A percentile compares a stretch with the other conserved stretches of the same genome.
These are phyloP conservation scores for Ommatoiulus sabulosus DNA, from an alignment of 2,888 invertebrate genomes.

Conservation along the genomic window DNA sequence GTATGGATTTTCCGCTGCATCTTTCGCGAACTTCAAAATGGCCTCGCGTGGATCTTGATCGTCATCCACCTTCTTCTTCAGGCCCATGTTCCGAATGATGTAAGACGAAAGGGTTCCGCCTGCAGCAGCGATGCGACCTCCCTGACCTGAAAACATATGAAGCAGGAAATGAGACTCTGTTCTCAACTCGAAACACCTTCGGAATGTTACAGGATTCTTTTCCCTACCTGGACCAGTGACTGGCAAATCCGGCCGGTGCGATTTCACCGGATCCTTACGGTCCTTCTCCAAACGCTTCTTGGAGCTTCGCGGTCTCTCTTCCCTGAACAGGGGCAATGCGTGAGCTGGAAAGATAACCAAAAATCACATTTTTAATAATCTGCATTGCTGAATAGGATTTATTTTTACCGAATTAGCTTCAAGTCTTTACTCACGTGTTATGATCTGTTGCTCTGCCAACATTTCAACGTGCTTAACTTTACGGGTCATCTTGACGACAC, in stretches of 20 bases:
- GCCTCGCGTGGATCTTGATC: conserved; percentile 94
- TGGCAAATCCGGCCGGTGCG: conserved; percentile 72
- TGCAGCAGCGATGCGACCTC: conserved; percentile 93
- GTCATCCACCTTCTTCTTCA: conserved; percentile 91
- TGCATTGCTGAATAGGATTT: neutral
- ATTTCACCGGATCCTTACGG: conserved; percentile 74
- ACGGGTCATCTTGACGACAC: conserved; percentile 83
- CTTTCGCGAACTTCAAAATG: conserved; percentile 92
- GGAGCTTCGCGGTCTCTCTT: conserved; percentile 88
- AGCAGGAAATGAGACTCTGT: neutral
- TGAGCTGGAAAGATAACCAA: conserved; percentile 72
- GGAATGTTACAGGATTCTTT: neutral
- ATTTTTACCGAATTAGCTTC: neutral
- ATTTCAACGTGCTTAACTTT: conserved; percentile 87
- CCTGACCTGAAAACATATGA: conserved; percentile 69
- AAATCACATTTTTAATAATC: neutral
- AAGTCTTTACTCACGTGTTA: conserved; percentile 77
- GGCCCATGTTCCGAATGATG: conserved; percentile 93
- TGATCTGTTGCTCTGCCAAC: conserved; percentile 90
- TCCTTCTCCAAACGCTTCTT: conserved; percentile 93
- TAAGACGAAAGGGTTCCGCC: conserved; percentile 97
- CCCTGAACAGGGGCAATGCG: conserved; percentile 93
- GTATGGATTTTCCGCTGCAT: conserved; percentile 95
- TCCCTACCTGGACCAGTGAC: conserved; percentile 70
- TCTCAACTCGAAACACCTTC: neutral